Percentiles rank a stretch among this genome's conserved stretches.
Evolutionary conservation across 2,888 invertebrate genomes (phyloP).

Genomic region (Brassicogethes aeneus): DNA sequence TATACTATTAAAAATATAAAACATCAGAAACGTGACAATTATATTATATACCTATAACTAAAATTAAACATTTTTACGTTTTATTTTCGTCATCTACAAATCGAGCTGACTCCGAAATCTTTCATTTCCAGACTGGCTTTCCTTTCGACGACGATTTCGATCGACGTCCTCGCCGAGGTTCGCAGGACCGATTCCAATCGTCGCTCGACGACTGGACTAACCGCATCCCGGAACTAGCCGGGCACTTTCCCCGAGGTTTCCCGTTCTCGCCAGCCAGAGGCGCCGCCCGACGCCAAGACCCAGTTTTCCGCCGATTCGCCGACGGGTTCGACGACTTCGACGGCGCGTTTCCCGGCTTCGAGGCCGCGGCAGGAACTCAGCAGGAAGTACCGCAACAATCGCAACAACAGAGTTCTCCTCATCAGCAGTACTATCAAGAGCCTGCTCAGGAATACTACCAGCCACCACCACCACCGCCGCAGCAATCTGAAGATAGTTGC

Average conservation of each 20-base stretch:
- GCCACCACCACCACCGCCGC: slow-evolving; percentile 8
- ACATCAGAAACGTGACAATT: too few relatives aligned
- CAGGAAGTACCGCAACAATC: not conserved
- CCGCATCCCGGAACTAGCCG: slow-evolving; percentile 67
- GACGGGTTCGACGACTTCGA: slow-evolving; percentile 38
- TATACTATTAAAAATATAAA: too few relatives aligned
- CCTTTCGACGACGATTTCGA: slow-evolving; percentile 53
- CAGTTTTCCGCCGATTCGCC: slow-evolving; percentile 41
- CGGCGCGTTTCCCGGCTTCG: slow-evolving; percentile 31
- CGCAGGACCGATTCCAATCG: slow-evolving; percentile 44
- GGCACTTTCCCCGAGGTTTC: slow-evolving; percentile 44
- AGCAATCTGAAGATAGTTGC: slow-evolving; percentile 5
- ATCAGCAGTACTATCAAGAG: slow-evolving; percentile 9
- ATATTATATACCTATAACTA: too few relatives aligned
- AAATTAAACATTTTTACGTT: too few relatives aligned
- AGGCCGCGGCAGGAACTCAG: not conserved
- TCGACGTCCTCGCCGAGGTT: slow-evolving; percentile 9
- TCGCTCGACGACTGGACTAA: slow-evolving; percentile 61
- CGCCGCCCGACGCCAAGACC: slow-evolving; percentile 36
- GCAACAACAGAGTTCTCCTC: not conserved
- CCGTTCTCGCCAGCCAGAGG: slow-evolving; percentile 35
- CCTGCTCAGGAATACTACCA: slow-evolving; percentile 13
- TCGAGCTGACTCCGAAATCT: too few relatives aligned
- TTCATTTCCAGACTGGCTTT: slow-evolving; percentile 53
- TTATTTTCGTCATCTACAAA: too few relatives aligned